Conservation (phyloP, 1,140 invertebrate species). For the Philopotamus ludificatus region DNA sequence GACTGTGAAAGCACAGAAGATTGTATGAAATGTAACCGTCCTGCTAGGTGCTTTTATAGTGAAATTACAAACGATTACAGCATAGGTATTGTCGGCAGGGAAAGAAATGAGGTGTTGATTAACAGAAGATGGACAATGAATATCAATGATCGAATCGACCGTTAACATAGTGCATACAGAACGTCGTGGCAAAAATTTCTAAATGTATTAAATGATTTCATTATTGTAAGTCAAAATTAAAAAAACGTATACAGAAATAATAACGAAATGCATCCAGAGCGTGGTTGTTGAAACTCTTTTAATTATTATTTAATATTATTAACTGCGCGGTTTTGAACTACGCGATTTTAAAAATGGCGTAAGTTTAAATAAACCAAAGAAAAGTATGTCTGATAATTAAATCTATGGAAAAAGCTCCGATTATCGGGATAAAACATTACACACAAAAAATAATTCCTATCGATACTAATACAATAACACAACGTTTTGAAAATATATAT, state of each 20-base stretch:
- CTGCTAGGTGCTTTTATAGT: conserved; percentile 39
- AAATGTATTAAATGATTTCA: no score
- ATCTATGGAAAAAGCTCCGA: no score
- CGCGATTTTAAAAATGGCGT: no score
- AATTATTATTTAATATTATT: not conserved
- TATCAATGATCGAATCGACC: conserved; percentile 19
- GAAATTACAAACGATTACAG: conserved; percentile 41
- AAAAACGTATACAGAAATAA: not conserved
- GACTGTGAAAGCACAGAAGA: conserved; percentile 41
- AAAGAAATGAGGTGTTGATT: conserved; percentile 39
- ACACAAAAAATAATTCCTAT: no score
- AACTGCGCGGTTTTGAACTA: no score
- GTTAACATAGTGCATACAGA: conserved; percentile 3
- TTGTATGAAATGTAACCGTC: conserved; percentile 37
- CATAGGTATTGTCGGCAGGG: conserved; percentile 24
- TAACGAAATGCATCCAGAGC: not conserved
- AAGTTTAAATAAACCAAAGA: no score
- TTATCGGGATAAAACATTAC: no score
- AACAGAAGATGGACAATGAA: conserved; percentile 30
- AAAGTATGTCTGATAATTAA: no score
- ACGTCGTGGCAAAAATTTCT: conserved; percentile 2
- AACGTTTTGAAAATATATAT: no score
- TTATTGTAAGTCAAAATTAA: not conserved
- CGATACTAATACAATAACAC: no score
- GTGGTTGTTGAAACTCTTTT: not conserved